Base-by-base conservation (phyloP, 2,113 vertebrate species). In the Tyrannus savana region DNA sequence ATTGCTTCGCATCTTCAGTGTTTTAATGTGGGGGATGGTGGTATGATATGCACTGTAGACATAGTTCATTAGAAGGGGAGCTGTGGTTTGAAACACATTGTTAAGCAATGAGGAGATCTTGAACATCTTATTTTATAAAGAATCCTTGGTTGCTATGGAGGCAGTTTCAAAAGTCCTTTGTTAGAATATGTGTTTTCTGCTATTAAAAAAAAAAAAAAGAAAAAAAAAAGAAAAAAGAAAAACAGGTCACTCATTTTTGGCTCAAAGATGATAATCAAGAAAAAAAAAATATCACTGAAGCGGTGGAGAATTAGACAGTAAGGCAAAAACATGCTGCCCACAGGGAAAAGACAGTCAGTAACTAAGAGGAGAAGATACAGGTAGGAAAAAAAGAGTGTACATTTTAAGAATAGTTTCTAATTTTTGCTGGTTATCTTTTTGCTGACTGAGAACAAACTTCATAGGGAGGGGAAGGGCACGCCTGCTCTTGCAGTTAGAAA, bases 141-240 rank as follows among this genome's bases (percentile, higher is more conserved):
- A 88, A 94, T 85, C 79, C 62, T 84, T 93, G 59, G 94, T 97
- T 97, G 95, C 95, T 94, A 96, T 85, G 92, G 94, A 96, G 69
- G 86, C 82, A 89, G 71, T 75, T 95, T 94, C 68, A 90, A 84
- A 96, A 80, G 37, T 90, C 67, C 39, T 97, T 97, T 96, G 93
- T 94, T 89, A 95, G 41, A 96, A 90, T 90, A 80, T 47, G 50
- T 80, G 62, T 91, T 96, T 89, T 94, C 72, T 85, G 50, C 8
- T 94, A 79, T 82, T 52, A 68, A 75, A 23, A 24, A 13, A 93
- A 50, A 85, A 75, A 80, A 84, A 52, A 53, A 37, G 37, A 75
- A 75, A 75, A 53, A 24, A 52, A 95, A n/a, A 79, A 75, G 77
- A 90, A 58, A 53, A 69, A 71, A 59, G 24, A 81, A 42, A 75